Evolutionary conservation across 2,113 vertebrate genomes (phyloP).

Genomic region (Columba livia): DNA sequence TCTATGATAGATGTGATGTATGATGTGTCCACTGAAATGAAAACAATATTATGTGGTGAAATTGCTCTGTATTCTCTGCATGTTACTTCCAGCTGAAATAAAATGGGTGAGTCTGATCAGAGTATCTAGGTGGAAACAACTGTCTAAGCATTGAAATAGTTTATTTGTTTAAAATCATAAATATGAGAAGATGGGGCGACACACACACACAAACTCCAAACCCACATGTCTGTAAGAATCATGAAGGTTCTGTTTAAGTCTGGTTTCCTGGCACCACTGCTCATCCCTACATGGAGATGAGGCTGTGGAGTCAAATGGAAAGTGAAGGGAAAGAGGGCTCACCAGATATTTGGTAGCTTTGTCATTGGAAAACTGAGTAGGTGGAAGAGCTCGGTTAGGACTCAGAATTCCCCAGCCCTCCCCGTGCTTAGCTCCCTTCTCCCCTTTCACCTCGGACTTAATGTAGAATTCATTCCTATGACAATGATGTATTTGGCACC

Average conservation of each 20-base stretch:
- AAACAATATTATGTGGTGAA: neutral
- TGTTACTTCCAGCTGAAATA: neutral
- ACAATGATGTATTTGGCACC: rapidly evolving
- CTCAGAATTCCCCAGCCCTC: neutral
- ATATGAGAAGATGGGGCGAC: neutral
- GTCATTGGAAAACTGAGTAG: neutral
- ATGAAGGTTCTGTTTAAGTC: neutral
- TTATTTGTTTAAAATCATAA: neutral
- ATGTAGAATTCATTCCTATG: rapidly evolving
- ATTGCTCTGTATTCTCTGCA: neutral
- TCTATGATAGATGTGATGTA: neutral
- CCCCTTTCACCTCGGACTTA: neutral
- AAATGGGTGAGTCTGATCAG: neutral
- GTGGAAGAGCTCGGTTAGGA: neutral
- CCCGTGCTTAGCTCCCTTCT: neutral
- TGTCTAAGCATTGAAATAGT: neutral
- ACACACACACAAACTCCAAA: too few species aligned
- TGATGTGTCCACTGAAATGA: neutral
- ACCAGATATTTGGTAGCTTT: neutral
- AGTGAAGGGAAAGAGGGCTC: neutral
- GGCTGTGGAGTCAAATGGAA: neutral
- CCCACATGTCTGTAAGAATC: neutral
- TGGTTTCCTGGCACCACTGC: neutral
- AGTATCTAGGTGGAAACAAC: neutral
- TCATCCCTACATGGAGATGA: neutral